phyloP scores from a whole-genome alignment of 2,888 invertebrate genomes.

The Epistrophe eligans region DNA sequence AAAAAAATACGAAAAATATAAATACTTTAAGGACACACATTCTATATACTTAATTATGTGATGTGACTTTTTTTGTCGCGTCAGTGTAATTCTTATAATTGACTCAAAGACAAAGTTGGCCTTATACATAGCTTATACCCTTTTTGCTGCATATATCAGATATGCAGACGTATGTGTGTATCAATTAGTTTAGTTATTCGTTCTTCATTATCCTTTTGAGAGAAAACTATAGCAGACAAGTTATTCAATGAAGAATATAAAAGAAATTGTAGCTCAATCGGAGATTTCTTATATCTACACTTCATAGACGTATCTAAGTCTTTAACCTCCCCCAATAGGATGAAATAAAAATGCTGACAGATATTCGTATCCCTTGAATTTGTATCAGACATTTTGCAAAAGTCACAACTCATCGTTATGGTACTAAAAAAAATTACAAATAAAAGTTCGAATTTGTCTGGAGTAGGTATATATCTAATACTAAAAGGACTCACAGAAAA shows the following conservation, averaged over 20 bases:
- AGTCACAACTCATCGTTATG: constrained; percentile 31
- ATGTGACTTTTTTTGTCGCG: constrained; percentile 66
- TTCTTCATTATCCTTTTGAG: not conserved
- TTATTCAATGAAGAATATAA: not conserved
- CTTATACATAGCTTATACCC: not conserved
- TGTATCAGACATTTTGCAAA: constrained; percentile 44
- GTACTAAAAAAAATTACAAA: too few relatives aligned
- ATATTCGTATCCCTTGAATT: too few relatives aligned
- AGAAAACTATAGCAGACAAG: not conserved
- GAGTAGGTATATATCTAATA: too few relatives aligned
- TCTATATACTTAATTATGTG: constrained; percentile 52
- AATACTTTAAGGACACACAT: constrained; percentile 39
- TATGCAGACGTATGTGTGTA: not conserved
- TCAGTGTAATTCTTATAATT: constrained; percentile 28
- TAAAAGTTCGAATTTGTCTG: too few relatives aligned
- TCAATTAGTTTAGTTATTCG: not conserved
- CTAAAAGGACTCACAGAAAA: too few relatives aligned
- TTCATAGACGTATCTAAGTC: not conserved
- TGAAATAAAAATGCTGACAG: not conserved
- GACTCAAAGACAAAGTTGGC: not conserved
- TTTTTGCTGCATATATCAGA: not conserved
- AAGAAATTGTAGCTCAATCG: not conserved
- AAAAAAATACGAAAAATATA: not conserved
- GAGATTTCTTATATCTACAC: not conserved
- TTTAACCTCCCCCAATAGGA: not conserved